Evolutionary conservation across 2,797 vertebrate genomes (phyloP).

Genomic region (Poecile montanus): DNA sequence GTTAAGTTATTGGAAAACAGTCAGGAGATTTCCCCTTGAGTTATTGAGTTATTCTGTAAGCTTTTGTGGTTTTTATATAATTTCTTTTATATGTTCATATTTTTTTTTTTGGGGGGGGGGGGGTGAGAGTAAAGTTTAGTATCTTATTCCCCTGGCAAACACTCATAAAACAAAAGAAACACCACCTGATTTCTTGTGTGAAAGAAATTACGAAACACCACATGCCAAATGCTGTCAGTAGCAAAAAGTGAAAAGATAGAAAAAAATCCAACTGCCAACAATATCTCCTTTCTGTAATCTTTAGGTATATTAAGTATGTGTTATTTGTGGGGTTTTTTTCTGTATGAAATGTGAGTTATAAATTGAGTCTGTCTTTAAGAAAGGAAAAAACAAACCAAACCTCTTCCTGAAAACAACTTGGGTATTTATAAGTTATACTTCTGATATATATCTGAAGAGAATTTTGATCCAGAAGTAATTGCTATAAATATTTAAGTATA

Average conservation of each 20-base stretch:
- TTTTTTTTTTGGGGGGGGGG: not conserved
- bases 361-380: not conserved
- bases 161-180: conserved; percentile 11
- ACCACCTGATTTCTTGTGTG: not conserved
- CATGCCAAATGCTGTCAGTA: not conserved
- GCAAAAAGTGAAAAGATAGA: not conserved
- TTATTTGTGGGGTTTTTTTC: not conserved
- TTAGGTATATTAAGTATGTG: not conserved
- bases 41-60: conserved; percentile 3
- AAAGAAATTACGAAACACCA: not conserved
- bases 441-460: not conserved
- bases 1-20: not conserved
- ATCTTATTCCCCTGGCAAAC: not conserved
- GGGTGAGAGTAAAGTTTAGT: not conserved
- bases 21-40: not conserved
- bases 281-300: not conserved
- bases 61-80: not conserved
- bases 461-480: not conserved
- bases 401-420: not conserved
- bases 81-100: not conserved
- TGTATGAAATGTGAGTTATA: not conserved
- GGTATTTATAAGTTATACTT: not conserved
- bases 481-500: not conserved
- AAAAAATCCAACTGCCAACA: not conserved
- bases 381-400: not conserved